Evolutionary conservation across 2,113 vertebrate species (phyloP).

Genomic region (Irena cyanogastra): DNA sequence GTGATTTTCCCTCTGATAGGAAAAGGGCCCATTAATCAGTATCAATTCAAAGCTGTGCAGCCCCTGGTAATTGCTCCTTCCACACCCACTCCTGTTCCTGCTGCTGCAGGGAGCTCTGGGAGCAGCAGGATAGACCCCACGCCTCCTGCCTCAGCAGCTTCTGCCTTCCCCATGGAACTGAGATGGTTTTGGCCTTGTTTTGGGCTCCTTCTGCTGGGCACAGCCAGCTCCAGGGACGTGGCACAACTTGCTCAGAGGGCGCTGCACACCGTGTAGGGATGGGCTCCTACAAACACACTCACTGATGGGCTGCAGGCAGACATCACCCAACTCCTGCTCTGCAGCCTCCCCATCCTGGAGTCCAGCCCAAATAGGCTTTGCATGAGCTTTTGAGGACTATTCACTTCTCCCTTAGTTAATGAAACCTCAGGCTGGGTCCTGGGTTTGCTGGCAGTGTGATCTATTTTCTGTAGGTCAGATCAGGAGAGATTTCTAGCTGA

Average conservation of each 20-base stretch:
- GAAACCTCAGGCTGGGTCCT: not conserved
- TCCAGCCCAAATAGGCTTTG: not conserved
- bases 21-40: not conserved
- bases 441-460: not conserved
- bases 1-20: not conserved
- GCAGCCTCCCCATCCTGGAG: not conserved
- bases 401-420: not conserved
- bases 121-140: not conserved
- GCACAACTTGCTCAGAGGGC: not conserved
- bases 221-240: not conserved
- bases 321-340: not conserved
- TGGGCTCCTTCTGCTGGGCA: not conserved
- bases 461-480: not conserved
- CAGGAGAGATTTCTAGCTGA: not conserved
- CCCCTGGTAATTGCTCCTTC: not conserved
- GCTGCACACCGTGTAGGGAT: not conserved
- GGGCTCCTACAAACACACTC: not conserved
- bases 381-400: not conserved
- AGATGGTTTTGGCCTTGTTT: not conserved
- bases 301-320: not conserved
- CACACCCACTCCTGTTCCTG: not conserved
- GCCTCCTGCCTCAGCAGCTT: accelerated
- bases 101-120: not conserved
- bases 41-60: not conserved
- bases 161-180: not conserved